Conservation (phyloP, 2,113 vertebrate genomes). For the Misgurnus anguillicaudatus region DNA sequence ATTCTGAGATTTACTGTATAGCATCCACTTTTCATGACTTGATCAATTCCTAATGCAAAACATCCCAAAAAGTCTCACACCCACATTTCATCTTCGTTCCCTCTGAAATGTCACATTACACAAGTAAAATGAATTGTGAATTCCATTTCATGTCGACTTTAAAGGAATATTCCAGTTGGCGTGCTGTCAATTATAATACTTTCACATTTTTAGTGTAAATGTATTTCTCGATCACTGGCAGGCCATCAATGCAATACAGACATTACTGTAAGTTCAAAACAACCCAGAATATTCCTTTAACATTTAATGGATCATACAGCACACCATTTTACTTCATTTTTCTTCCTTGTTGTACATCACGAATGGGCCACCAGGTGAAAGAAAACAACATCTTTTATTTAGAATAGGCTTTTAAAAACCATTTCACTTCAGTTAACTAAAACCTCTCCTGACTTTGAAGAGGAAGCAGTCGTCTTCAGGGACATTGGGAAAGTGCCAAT, state of each 20-base stretch:
- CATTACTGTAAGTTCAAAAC: neutral
- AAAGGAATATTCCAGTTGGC: too few relatives aligned
- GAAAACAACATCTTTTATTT: slow-evolving; percentile 20
- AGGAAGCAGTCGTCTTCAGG: neutral
- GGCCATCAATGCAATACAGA: neutral
- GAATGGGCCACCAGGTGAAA: slow-evolving; percentile 7
- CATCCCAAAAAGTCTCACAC: too few relatives aligned
- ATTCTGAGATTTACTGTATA: too few relatives aligned
- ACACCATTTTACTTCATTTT: neutral
- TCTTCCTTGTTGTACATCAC: slow-evolving; percentile 1
- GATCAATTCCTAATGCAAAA: too few relatives aligned
- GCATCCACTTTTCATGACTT: too few relatives aligned
- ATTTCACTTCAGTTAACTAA: slow-evolving; percentile 43
- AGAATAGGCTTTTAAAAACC: slow-evolving; percentile 34
- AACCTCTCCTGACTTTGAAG: slow-evolving; percentile 12
- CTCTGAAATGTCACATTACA: slow-evolving; percentile 42
- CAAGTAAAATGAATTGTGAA: slow-evolving; percentile 1
- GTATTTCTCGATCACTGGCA: too few relatives aligned
- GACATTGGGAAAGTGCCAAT: slow-evolving; percentile 38
- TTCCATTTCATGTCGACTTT: too few relatives aligned
- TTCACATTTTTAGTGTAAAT: too few relatives aligned
- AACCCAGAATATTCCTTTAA: slow-evolving; percentile 1
- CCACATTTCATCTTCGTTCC: too few relatives aligned
- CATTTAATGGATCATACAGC: slow-evolving; percentile 11
- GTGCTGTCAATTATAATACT: too few relatives aligned